Percentiles rank a stretch among this genome's conserved stretches.
These are phyloP conservation scores for Synergus japonicus DNA, from an alignment of 2,888 invertebrate genomes.

Conservation along the genomic window DNA sequence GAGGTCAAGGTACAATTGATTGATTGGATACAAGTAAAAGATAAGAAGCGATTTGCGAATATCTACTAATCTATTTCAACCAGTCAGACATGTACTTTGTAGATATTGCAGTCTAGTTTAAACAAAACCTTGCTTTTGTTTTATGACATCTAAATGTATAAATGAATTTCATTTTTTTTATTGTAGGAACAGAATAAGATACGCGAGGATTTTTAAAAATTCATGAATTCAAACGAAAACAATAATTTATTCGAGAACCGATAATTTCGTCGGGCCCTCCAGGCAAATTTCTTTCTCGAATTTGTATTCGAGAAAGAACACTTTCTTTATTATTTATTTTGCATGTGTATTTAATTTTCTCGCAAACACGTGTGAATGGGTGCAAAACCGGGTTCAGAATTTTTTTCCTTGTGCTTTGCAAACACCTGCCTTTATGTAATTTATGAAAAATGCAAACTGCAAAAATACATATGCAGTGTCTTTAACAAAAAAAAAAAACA, in stretches of 20 bases:
- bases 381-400: not conserved
- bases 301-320: not conserved
- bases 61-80: too few species aligned
- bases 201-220: not conserved
- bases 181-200: not conserved
- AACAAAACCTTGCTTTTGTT: not conserved
- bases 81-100: not conserved
- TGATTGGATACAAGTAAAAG: not conserved
- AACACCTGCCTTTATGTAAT: not conserved
- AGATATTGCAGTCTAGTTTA: not conserved
- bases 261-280: slow-evolving; percentile 5
- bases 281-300: not conserved
- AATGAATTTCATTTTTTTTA: not conserved
- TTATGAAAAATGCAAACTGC: not conserved
- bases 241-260: slow-evolving; percentile 19
- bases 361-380: not conserved
- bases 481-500: not conserved
- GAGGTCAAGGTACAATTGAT: not conserved
- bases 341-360: not conserved
- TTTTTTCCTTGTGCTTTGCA: not conserved
- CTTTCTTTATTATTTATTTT: slow-evolving; percentile 17
- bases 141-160: not conserved
- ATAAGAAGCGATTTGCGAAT: not conserved
- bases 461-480: not conserved
- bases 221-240: not conserved